These are phyloP conservation scores for Vespertilio murinus DNA, from an alignment of 2,797 vertebrate species.

Conservation along the genomic window DNA sequence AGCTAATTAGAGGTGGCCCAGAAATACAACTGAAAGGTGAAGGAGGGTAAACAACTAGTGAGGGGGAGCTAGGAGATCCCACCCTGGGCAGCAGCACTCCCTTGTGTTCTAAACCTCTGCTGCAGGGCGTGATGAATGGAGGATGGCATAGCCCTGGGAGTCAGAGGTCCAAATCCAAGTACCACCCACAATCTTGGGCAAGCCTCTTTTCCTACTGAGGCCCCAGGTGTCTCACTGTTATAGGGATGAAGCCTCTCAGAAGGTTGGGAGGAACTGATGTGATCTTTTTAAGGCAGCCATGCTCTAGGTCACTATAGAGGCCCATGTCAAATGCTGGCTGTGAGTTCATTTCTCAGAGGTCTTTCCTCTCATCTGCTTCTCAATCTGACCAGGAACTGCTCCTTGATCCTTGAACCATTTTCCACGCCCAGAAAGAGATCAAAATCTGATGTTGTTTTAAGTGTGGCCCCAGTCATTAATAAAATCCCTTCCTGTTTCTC, in stretches of 20 bases:
- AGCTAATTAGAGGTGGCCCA: not conserved
- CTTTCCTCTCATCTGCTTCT: conserved; percentile 24
- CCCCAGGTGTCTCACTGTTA: not conserved
- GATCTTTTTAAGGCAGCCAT: not conserved
- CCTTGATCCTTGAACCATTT: conserved; percentile 52
- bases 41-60: not conserved
- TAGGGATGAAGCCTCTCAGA: not conserved
- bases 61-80: not conserved
- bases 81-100: not conserved
- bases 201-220: not conserved
- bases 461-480: conserved; percentile 52
- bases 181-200: not conserved
- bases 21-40: not conserved
- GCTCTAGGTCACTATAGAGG: not conserved
- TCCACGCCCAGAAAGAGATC: conserved; percentile 26
- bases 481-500: conserved; percentile 72
- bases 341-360: conserved; percentile 4
- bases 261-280: not conserved
- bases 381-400: not conserved
- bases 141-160: not conserved
- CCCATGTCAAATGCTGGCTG: not conserved
- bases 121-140: not conserved
- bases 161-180: not conserved
- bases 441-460: conserved; percentile 56
- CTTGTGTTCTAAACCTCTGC: not conserved